Conservation (phyloP, 2,888 invertebrate species). For the Diarsia rubi region DNA sequence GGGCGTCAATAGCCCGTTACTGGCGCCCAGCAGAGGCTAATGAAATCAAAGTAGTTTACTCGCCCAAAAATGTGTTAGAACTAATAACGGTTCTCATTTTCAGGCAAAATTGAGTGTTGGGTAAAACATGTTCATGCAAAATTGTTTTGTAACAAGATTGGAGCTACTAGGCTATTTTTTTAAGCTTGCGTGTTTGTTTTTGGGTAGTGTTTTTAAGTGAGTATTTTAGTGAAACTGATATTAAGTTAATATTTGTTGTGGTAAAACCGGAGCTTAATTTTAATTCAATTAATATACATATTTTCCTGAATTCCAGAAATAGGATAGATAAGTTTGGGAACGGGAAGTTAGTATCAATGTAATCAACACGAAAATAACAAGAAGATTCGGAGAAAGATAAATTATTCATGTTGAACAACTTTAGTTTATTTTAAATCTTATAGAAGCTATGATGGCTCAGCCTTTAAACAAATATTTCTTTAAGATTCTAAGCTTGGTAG, state of each 20-base stretch:
- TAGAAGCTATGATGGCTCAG: not conserved
- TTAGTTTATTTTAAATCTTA: not conserved
- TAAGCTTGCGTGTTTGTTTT: not conserved
- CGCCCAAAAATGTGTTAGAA: slow-evolving; percentile 40
- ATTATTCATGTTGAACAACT: not conserved
- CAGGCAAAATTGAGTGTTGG: slow-evolving; percentile 27
- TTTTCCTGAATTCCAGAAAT: not conserved
- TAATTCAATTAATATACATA: not conserved
- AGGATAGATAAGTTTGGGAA: not conserved
- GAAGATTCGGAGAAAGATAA: not conserved
- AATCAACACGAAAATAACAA: not conserved
- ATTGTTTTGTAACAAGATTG: slow-evolving; percentile 9
- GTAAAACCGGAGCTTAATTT: not conserved
- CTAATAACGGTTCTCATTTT: slow-evolving; percentile 31
- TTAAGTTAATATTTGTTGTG: not conserved
- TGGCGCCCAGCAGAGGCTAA: slow-evolving; percentile 55
- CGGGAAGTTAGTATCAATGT: not conserved
- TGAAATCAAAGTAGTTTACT: slow-evolving; percentile 51
- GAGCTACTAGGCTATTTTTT: not conserved
- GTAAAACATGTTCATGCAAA: slow-evolving; percentile 35
- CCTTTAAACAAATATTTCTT: not conserved
- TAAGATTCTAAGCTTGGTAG: not conserved
- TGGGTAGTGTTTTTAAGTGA: not conserved
- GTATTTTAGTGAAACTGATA: not conserved
- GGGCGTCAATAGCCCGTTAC: slow-evolving; percentile 37